Base-by-base conservation (phyloP, 2,113 vertebrate genomes). In the Monopterus albus region DNA sequence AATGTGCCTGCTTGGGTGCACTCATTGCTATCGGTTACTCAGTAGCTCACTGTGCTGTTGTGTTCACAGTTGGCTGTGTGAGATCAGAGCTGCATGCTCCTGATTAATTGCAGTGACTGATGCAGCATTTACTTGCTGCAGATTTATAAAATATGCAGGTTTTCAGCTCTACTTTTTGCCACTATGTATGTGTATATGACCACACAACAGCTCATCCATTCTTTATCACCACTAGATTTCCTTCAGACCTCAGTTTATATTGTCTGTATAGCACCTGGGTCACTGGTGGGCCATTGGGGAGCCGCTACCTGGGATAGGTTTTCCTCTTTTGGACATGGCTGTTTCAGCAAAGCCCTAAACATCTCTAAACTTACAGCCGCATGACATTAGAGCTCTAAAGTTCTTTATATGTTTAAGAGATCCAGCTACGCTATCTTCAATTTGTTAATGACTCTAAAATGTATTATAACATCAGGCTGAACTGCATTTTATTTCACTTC, bases 181-280 rank as follows among this genome's bases (percentile, higher is more conserved):
- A n/a, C n/a, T n/a, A n/a, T n/a, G n/a, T n/a, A n/a, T n/a, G n/a
- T n/a, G n/a, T n/a, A n/a, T n/a, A n/a, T n/a, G 23, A 26, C 33
- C 18, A 47, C 14, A 13, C 23, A 72, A 63, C 39, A 50, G 61
- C 59, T 81, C 53, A 79, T 88, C 33, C 65, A 87, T 87, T 73
- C 71, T 87, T 84, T 49, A 88, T 74, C 17, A 38, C 40, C n/a
- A 53, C 62, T 35, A 25, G 60, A 7, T 75, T 82, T 64, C 61
- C 70, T 35, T 46, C 39, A 52, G 67, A 73, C 79, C 42, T 50
- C 52, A 33, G 59, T 51, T 39, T 59, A 31, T 46, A 18, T 60
- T 57, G 52, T 18, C 49, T 66, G 52, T 72, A 64, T 42, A 29
- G 26, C 31, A 76, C 55, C 65, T 46, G 64, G 47, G 56, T 75